Base-by-base conservation (phyloP, 2,888 invertebrate genomes). In the Tineola bisselliella region DNA sequence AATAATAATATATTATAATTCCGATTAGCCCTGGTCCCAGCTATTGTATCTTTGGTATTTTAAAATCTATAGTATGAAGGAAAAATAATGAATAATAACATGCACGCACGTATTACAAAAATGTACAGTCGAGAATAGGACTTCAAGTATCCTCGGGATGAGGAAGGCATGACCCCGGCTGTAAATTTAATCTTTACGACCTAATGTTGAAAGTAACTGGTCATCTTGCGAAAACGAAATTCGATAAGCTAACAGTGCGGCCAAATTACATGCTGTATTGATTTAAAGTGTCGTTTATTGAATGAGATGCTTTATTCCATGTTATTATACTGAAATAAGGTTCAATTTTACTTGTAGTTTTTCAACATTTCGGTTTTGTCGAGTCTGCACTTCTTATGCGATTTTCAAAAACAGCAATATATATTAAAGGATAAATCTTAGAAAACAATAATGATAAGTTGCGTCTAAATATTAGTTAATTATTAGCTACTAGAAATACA, bases 131-230 rank as follows among this genome's bases (percentile, higher is more conserved):
- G 15, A 48, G 48, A 48, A 48, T 48, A 48, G n/a, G 4, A 10
- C 13, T 13, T 1, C 17, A n/a, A 48, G 44, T 17, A 48, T 15
- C 17, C 48, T n/a, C 15, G 48, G 44, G 48, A 48, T 2, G 17
- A 48, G 48, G 17, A 48, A 48, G 48, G 48, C 48, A 15, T 17
- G 48, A 48, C 48, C 48, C 15, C 48, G 48, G 48, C 54, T 54
- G 18, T 54, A 54, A 54, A 54, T 25, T 54, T 54, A 54, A 54
- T 54, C 54, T 54, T 54, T 54, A 54, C 54, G 54, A 12, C 12
- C 19, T 25, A 54, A 54, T 54, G 54, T 52, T 54, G 54, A 54
- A 48, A 25, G 25, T 54, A 54, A 25, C 54, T 10, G 54, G 54
- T 54, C 54, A 25, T 25, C 54, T 54, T 54, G 17, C 25, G 19